phyloP scores from a whole-genome alignment of 2,888 invertebrate species.

The Asteroscopus sphinx region DNA sequence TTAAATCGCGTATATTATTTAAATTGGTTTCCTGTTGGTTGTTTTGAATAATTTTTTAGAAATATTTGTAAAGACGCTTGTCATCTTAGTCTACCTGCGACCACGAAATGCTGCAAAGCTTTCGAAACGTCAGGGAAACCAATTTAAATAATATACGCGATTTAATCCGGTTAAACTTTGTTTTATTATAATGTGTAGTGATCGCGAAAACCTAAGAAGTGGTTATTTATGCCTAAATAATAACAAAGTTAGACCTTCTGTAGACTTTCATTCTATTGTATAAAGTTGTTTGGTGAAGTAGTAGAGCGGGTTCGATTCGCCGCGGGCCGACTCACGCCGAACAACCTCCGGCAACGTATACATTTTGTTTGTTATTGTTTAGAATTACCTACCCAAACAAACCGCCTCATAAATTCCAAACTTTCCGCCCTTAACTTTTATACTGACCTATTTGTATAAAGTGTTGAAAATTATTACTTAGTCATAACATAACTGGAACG shows the following conservation, averaged over 20 bases:
- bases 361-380: conserved; percentile 83
- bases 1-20: no score
- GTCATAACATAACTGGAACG: conserved; percentile 58
- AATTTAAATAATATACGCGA: no score
- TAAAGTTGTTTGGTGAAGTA: conserved; percentile 64
- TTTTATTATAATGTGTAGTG: no score
- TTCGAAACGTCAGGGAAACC: no score
- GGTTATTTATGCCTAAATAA: conserved; percentile 1
- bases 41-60: no score
- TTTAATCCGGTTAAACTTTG: no score
- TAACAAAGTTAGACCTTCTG: conserved; percentile 28
- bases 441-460: conserved; percentile 73
- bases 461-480: conserved; percentile 70
- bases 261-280: conserved; percentile 7
- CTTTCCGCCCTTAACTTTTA: conserved; percentile 76
- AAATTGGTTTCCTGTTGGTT: no score
- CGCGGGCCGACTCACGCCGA: conserved; percentile 54
- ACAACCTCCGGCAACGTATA: conserved; percentile 62
- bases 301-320: conserved; percentile 57
- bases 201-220: no score
- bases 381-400: conserved; percentile 80
- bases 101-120: no score
- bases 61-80: no score
- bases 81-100: no score
- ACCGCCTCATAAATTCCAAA: conserved; percentile 79